A percentile compares a stretch with the other conserved stretches of the same genome.
These are phyloP conservation scores for Alexandromys fortis DNA, from an alignment of 2,113 vertebrate genomes.

Conservation along the genomic window DNA sequence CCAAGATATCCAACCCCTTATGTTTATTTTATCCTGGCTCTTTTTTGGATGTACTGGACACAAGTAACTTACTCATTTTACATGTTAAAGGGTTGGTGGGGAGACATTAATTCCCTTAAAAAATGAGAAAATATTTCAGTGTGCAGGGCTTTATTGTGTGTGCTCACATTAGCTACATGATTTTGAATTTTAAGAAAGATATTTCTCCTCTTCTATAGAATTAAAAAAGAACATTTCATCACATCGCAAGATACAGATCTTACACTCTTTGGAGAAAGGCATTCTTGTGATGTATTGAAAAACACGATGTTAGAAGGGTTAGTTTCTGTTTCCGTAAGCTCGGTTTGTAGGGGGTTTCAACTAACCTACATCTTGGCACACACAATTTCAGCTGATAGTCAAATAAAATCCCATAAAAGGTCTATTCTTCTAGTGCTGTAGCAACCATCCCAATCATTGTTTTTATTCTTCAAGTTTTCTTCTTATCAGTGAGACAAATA, in stretches of 20 bases:
- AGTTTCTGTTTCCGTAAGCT: conserved; percentile 76
- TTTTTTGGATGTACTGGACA: conserved; percentile 99
- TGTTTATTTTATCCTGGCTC: conserved; percentile 99
- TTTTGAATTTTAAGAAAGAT: conserved; percentile 83
- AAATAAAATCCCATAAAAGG: conserved; percentile 62
- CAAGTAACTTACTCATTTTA: conserved; percentile 99
- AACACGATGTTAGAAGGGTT: conserved; percentile 70
- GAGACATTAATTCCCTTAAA: conserved; percentile 92
- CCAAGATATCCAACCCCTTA: conserved; percentile 99
- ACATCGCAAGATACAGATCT: conserved; percentile 81
- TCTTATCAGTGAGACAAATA: conserved; percentile 31
- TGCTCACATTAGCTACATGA: conserved; percentile 84
- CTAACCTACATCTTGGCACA: conserved; percentile 75
- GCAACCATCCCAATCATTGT: neutral
- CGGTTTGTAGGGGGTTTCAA: conserved; percentile 76
- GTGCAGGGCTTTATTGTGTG: conserved; percentile 85
- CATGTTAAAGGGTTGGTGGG: conserved; percentile 92
- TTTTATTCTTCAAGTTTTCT: conserved; percentile 45
- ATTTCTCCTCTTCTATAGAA: conserved; percentile 70
- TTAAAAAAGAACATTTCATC: conserved; percentile 79
- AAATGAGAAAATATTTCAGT: conserved; percentile 90
- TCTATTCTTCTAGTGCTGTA: conserved; percentile 39
- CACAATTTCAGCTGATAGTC: conserved; percentile 77
- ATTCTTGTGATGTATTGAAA: conserved; percentile 80
- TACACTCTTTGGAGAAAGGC: conserved; percentile 74